Percentiles rank a stretch among this genome's conserved stretches.
These are phyloP conservation scores for Laupala kohalensis DNA, from an alignment of 1,140 invertebrate species.

Conservation along the genomic window DNA sequence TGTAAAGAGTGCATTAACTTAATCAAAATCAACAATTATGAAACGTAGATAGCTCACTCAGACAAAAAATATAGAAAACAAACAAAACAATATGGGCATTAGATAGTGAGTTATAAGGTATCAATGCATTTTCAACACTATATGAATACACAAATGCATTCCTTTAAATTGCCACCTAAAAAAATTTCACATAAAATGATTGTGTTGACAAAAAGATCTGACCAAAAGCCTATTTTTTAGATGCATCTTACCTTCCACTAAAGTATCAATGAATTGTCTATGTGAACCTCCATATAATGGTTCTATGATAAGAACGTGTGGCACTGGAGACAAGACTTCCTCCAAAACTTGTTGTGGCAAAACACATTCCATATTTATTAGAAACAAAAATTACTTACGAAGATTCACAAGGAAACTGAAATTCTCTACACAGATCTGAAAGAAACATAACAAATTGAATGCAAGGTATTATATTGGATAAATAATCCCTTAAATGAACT, in stretches of 20 bases:
- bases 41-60: not conserved
- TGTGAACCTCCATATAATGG: slow-evolving; percentile 61
- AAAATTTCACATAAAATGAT: not conserved
- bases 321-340: not conserved
- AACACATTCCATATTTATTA: too few relatives aligned
- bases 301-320: slow-evolving; percentile 32
- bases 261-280: slow-evolving; percentile 45
- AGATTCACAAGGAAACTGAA: too few relatives aligned
- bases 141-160: not conserved
- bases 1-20: slow-evolving; percentile 21
- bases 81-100: not conserved
- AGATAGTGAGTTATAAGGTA: not conserved
- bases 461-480: too few relatives aligned
- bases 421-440: too few relatives aligned
- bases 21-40: slow-evolving; percentile 18
- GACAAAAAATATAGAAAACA: not conserved
- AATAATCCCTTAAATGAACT: too few relatives aligned
- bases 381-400: too few relatives aligned
- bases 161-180: not conserved
- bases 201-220: not conserved
- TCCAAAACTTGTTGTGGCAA: too few relatives aligned
- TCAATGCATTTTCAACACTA: not conserved
- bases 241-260: slow-evolving; percentile 28
- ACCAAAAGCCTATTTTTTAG: not conserved
- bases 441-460: too few relatives aligned